These are phyloP conservation scores for Cheilosia vulpina DNA, from an alignment of 2,888 invertebrate species.

Conservation along the genomic window DNA sequence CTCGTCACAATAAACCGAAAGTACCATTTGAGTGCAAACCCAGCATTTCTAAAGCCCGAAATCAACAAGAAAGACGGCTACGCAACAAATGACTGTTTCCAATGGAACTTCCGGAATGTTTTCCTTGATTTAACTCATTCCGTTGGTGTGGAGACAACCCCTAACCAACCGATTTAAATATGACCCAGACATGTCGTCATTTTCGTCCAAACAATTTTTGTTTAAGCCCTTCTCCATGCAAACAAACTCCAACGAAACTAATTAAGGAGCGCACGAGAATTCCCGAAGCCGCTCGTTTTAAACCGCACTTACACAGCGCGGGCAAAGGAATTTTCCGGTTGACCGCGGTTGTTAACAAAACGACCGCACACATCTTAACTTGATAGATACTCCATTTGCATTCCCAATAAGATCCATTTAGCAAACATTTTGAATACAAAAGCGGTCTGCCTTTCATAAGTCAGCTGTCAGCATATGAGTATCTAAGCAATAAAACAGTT, in stretches of 20 bases:
- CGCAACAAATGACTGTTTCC: no score
- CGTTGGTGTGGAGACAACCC: no score
- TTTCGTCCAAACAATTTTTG: no score
- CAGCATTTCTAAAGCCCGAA: no score
- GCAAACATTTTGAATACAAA: conserved; percentile 38
- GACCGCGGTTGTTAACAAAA: conserved; percentile 24
- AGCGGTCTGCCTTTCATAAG: neutral
- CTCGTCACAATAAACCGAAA: no score
- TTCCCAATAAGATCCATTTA: conserved; percentile 35
- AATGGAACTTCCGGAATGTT: no score
- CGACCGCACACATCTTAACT: neutral
- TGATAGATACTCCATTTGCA: neutral
- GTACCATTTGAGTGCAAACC: no score
- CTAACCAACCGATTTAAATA: no score
- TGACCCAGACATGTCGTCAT: no score
- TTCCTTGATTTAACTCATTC: no score
- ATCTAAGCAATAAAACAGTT: conserved; percentile 45
- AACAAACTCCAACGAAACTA: neutral
- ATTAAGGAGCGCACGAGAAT: conserved; percentile 8
- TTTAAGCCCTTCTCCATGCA: no score
- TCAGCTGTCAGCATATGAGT: conserved; percentile 16
- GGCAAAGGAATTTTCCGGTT: conserved; percentile 47
- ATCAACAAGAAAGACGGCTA: no score
- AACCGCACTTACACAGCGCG: conserved; percentile 13
- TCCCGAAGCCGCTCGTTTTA: conserved; percentile 1